A percentile compares a stretch with the other conserved stretches of the same genome.
phyloP scores from a whole-genome alignment of 2,797 vertebrate species.

The Thamnophis elegans region DNA sequence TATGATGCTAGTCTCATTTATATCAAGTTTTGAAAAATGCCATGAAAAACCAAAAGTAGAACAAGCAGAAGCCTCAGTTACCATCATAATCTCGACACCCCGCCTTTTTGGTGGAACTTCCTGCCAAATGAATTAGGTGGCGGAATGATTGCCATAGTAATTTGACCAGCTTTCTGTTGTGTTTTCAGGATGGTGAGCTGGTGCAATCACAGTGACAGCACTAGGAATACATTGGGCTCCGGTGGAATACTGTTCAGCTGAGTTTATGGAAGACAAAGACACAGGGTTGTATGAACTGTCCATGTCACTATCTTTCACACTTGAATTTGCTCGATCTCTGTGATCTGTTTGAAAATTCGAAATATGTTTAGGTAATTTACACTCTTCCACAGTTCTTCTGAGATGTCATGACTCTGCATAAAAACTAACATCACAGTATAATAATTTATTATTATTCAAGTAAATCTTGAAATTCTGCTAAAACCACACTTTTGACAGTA shows the following conservation, averaged over 20 bases:
- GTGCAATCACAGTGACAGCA: constrained; percentile 83
- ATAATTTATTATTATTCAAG: not conserved
- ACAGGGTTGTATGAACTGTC: constrained; percentile 81
- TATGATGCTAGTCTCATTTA: not conserved
- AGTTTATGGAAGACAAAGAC: constrained; percentile 67
- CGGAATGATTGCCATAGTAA: constrained; percentile 85
- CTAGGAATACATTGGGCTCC: constrained; percentile 81
- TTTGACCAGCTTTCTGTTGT: constrained; percentile 97
- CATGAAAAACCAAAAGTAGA: not conserved
- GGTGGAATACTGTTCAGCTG: constrained; percentile 79
- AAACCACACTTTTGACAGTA: not conserved
- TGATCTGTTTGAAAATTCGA: constrained; percentile 78
- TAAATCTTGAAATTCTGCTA: not conserved
- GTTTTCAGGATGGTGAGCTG: constrained; percentile 91
- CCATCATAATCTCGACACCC: constrained; percentile 97
- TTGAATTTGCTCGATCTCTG: constrained; percentile 92
- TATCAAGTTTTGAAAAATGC: not conserved
- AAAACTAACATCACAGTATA: not conserved
- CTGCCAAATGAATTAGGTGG: constrained; percentile 84
- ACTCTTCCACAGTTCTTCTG: not conserved
- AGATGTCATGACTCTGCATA: not conserved
- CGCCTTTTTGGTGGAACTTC: constrained; percentile 85
- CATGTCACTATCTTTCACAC: constrained; percentile 85
- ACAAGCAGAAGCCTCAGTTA: constrained; percentile 61
- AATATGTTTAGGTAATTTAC: constrained; percentile 5